phyloP scores from a whole-genome alignment of 2,113 vertebrate species.

The Gymnorhina tibicen region DNA sequence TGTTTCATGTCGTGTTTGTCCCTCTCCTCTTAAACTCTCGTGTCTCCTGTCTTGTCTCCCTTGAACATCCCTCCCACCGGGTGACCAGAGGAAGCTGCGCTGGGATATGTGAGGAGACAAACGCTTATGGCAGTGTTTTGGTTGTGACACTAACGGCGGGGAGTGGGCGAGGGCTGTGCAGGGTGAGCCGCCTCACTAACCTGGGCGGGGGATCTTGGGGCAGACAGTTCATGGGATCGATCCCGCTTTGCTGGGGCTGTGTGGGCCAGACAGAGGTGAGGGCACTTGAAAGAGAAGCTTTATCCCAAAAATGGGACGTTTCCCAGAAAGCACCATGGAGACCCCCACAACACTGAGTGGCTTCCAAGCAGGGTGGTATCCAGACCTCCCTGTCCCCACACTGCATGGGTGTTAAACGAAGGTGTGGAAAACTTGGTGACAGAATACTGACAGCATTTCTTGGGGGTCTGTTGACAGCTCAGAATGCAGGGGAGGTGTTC shows the following conservation, averaged over 20 bases:
- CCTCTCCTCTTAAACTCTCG: constrained; percentile 39
- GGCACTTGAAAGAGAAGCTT: not conserved
- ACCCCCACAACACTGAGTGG: not conserved
- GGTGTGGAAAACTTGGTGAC: not conserved
- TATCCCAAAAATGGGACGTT: not conserved
- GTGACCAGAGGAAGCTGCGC: constrained; percentile 96
- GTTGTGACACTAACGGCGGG: constrained; percentile 41
- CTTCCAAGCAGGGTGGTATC: not conserved
- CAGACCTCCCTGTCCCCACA: not conserved
- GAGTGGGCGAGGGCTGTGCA: not conserved
- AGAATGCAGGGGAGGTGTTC: not conserved
- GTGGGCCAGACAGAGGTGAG: not conserved
- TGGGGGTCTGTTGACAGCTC: not conserved
- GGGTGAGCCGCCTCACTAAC: not conserved
- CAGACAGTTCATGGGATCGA: not conserved
- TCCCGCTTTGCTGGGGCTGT: not conserved
- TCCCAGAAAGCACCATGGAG: not conserved
- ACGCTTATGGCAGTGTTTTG: constrained; percentile 6
- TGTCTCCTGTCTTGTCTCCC: constrained; percentile 72
- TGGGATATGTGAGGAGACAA: constrained; percentile 96
- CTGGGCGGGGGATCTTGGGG: not conserved
- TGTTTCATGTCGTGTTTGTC: constrained; percentile 60
- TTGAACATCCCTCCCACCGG: constrained; percentile 65
- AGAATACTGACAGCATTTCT: not conserved
- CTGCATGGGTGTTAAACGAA: not conserved